Base-by-base conservation (phyloP, 2,888 invertebrate species). In the Cosmia pyralina region DNA sequence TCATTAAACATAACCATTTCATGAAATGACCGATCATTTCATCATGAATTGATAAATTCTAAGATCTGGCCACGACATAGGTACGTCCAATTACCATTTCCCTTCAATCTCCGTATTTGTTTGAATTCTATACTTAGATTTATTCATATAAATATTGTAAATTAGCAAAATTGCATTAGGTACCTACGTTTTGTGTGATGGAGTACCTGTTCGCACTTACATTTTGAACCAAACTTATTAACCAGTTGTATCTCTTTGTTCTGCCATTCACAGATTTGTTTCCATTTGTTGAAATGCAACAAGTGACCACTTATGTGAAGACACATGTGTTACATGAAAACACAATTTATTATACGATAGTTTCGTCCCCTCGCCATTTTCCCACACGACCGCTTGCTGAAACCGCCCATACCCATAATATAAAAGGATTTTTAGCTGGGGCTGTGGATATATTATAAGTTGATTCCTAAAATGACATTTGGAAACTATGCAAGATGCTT, bases 221-320 rank as follows among this genome's bases (percentile, higher is more conserved):
- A 41, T 68, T 64, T 46, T 38, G 8, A 55, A 55, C 44, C 13
- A 50, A 64, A 64, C 3, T 57, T 62, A 57, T 48, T 41, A 34
- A 48, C 41, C 34, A 53, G 57, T 57, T 22, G n/a, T 38, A 64
- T 46, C 44, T 34, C 64, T 69, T 77, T 62, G 78, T 82, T 70
- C 55, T 53, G 34, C 15, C 11, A 57, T 52, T 69, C 46, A 17
- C 22, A 52, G 62, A 81, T 53, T 55, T 48, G 28, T 64, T 80
- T 63, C n/a, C 34, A 67, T 77, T 80, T 38, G 46, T 52, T 60
- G 52, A 22, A 77, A 63, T 53, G 82, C 77, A 77, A 77, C 77
- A 77, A 77, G 77, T 77, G 63, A 63, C n/a, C 62, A 44, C 57
- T 59, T 75, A 53, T 38, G 34, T 22, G 44, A 53, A 60, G 41